Evolutionary conservation across 1,140 invertebrate species (phyloP), one percentile per base, ranked within the genome.

Genomic region (Polyergus mexicanus): DNA sequence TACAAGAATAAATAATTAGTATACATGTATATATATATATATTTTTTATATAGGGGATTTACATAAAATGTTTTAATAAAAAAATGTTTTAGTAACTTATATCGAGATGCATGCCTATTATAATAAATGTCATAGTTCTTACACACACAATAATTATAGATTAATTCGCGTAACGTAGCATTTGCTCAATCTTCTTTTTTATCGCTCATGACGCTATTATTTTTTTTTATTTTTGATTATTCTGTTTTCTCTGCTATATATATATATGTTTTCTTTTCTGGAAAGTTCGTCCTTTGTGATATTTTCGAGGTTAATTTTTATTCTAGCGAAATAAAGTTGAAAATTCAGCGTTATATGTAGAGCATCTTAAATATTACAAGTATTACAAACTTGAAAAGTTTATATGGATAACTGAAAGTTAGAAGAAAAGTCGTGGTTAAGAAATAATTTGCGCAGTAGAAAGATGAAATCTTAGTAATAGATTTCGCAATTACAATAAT

Each of bases 1-100:
- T 74, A 72, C 72, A 74, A 74, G 68, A 83, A 83, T 83, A 83
- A 83, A 83, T 83, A 83, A 83, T 83, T 83, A 74, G 51, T 74
- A 32, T 22, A 68, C n/a, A n/a, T n/a, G n/a, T 68, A 44, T 35
- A 10, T 66, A 65, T 65, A 65, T 68, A 7, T 80, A 81, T 81
- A 81, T 71, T 58, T 47, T 72, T 38, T 74, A 19, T 51, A 60
- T 51, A 60, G 13, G 25, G n/a, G 51, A 44, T 47, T 72, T 83
- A 72, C 68, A 83, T 68, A 38, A 72, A 6, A 41, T 66, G 25
- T 71, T 68, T 71, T 58, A 71, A 35, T 72, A 41, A 44, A 81
- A 72, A 81, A 72, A 72, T 4, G 32, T 60, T 83, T 74, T 83
- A 83, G 68, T 62, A 72, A 74, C 68, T 72, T 81, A 71, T 44